Evolutionary conservation across 2,888 invertebrate species (phyloP), one percentile per base, ranked within the genome.

Genomic region (Drosophila kanekoi): DNA sequence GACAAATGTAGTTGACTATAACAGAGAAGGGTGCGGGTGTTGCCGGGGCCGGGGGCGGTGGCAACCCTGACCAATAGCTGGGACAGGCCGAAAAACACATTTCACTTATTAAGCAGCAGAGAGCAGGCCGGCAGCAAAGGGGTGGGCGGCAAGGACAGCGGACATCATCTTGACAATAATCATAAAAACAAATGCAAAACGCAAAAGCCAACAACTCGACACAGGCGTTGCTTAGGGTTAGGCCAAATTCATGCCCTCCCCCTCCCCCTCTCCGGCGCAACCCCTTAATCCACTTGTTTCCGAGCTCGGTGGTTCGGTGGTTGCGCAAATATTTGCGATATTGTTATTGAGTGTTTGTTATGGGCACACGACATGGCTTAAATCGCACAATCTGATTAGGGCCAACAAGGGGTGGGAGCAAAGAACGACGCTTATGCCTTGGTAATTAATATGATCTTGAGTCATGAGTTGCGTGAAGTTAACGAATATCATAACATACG

Each of bases 231-330:
- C 54, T 45, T 32, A 38, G 57, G 63, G 64, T 59, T 65, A 59
- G 23, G 18, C 40, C 10, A 49, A 14, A 47, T 18, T 23, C 16
- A n/a, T 32, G 53, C 38, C 35, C 35, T 20, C 32, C 23, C 20
- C 10, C 32, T 41, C 33, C 18, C 35, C 2, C 9, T 9, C 16
- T 14, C 16, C 4, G 14, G 9, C 1, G 28, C 81, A 88, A 81
- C 72, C 83, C 84, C 89, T 77, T 85, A 88, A 89, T 89, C 85
- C 90, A 90, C 90, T 90, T 90, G 89, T 90, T 83, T 81, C 72
- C 71, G 45, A 44, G 44, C 53, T 53, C 52, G 66, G 53, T 57
- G 59, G 52, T 28, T 52, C 28, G 40, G 52, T 52, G 52, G 40
- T 81, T 82, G 52, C 35, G 57, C 54, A 82, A 82, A 78, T 81